Evolutionary conservation across 2,113 vertebrate genomes (phyloP), one percentile per base, ranked within the genome.

Genomic region (Gasterosteus nipponicus): DNA sequence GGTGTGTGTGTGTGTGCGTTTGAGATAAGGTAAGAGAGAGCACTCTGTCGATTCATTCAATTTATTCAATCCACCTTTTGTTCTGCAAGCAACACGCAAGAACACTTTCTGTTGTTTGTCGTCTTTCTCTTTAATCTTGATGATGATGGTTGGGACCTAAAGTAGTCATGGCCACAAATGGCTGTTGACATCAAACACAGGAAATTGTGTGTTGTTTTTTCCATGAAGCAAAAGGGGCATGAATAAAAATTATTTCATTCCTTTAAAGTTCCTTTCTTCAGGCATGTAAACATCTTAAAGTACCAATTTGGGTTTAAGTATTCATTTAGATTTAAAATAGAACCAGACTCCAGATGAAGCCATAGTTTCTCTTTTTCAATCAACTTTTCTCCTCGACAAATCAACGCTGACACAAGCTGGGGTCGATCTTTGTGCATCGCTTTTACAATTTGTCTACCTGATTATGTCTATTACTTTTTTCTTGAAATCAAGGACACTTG

Each of bases 71-170:
- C 4, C 29, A 42, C 39, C 71, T 85, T 84, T 84, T 83, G 67
- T 79, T 84, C 73, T 73, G 29, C 9, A 10, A 22, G 15, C 68
- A 73, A 5, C 47, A 75, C n/a, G 54, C 31, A 73, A 33, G 65
- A 22, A 75, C 15, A 46, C 47, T 42, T 46, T 69, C n/a, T 72
- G 47, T 78, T 47, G 31, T 74, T 35, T 22, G 14, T 33, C 2
- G 11, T 58, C 7, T 31, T 62, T 74, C 38, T 35, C 84, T 86
- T 84, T 85, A 66, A 91, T 89, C 80, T 88, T 71, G 77, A 90
- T 80, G 80, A 77, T 44, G 66, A 49, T 49, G n/a, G 68, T 67
- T 67, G 67, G 75, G 80, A 81, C 77, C 83, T n/a, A 58, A 72
- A 78, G 83, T 87, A 69, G 77, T 73, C 70, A 80, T 76, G 47